Conservation (phyloP, 2,797 vertebrate genomes). For the Momotus momota region DNA sequence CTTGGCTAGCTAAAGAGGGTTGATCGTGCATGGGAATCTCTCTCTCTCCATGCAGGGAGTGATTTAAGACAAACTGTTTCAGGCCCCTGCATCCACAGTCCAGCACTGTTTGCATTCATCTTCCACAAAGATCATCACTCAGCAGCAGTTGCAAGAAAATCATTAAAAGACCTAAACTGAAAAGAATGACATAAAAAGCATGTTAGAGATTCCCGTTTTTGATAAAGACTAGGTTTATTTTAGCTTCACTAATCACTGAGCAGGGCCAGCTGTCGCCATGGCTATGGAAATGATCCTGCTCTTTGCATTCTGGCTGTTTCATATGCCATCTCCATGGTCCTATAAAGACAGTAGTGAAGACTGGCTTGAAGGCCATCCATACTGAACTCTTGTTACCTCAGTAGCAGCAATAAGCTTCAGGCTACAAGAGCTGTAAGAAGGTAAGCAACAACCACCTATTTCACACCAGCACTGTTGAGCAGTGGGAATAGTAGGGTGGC, state of each 20-base stretch:
- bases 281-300: background rate
- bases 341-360: background rate
- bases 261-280: background rate
- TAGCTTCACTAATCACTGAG: background rate
- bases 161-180: background rate
- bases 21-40: background rate
- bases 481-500: background rate
- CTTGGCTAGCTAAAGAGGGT: background rate
- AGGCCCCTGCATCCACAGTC: background rate
- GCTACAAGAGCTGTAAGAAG: background rate
- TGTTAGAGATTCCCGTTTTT: background rate
- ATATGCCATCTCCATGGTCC: background rate
- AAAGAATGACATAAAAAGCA: background rate
- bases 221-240: background rate
- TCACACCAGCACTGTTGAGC: background rate
- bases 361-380: background rate
- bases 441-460: background rate
- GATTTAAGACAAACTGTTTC: conserved; percentile 23
- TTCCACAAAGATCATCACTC: background rate
- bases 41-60: background rate
- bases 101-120: background rate
- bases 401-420: background rate
- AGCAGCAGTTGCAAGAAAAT: conserved; percentile 10
- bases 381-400: background rate
- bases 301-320: background rate